Conservation (phyloP, 2,113 vertebrate species). For the Lycaon pictus region DNA sequence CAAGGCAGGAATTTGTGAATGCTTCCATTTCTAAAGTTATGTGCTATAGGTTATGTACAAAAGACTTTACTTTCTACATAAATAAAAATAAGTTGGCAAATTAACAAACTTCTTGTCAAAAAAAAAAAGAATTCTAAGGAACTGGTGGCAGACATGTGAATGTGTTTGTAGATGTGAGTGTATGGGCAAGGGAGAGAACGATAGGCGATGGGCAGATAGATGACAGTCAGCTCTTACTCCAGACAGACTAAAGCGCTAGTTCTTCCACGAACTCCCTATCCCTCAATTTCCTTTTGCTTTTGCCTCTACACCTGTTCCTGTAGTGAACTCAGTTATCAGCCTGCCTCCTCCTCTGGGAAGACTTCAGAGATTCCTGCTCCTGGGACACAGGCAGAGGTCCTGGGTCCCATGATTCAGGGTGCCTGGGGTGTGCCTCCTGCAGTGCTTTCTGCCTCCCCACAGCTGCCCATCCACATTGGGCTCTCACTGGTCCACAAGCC, state of each 20-base stretch:
- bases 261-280: no score
- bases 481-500: no score
- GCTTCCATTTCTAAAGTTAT: neutral
- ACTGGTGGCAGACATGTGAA: fast-evolving
- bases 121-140: neutral
- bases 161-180: neutral
- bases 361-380: fast-evolving
- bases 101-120: neutral
- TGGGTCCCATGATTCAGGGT: neutral
- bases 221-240: no score
- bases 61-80: neutral
- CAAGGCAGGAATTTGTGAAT: neutral
- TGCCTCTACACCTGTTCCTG: fast-evolving
- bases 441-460: neutral
- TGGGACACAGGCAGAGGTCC: fast-evolving
- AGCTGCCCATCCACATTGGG: fast-evolving
- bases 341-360: neutral
- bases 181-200: neutral
- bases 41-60: neutral
- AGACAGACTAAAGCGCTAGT: fast-evolving
- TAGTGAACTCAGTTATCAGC: neutral
- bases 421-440: neutral
- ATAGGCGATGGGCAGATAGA: fast-evolving
- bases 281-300: fast-evolving
- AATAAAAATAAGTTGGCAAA: neutral